These are phyloP conservation scores for Agriopis marginaria DNA, from an alignment of 2,888 invertebrate genomes.

Conservation along the genomic window DNA sequence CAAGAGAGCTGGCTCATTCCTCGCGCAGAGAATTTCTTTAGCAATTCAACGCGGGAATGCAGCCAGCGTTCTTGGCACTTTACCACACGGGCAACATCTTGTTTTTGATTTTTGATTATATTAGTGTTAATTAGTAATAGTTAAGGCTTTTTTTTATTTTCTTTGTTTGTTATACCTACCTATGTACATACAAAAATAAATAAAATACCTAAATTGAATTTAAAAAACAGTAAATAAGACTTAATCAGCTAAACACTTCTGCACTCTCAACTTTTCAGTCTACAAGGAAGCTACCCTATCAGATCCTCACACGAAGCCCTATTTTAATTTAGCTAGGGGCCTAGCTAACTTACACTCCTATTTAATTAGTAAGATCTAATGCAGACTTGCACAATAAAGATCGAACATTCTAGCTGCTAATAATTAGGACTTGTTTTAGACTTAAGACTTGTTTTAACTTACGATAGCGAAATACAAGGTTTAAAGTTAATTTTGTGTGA, in stretches of 20 bases:
- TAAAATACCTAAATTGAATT: too few species aligned
- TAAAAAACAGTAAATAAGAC: background rate
- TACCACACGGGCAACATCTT: too few species aligned
- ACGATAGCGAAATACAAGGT: slow-evolving; percentile 70
- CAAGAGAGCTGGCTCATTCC: too few species aligned
- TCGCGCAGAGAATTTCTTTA: too few species aligned
- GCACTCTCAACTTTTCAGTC: slow-evolving; percentile 19
- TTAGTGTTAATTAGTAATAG: too few species aligned
- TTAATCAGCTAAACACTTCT: slow-evolving; percentile 16
- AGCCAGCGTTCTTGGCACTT: too few species aligned
- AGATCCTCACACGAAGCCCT: slow-evolving; percentile 82
- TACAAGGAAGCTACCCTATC: slow-evolving; percentile 60
- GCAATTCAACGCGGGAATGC: too few species aligned
- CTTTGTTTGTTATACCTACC: too few species aligned
- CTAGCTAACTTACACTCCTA: slow-evolving; percentile 40
- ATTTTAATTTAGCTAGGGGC: slow-evolving; percentile 72
- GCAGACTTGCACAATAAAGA: slow-evolving; percentile 78
- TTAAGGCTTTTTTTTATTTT: too few species aligned
- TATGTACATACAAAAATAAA: too few species aligned
- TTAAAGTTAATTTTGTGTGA: slow-evolving; percentile 74
- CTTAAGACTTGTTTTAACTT: slow-evolving; percentile 72
- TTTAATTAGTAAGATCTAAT: slow-evolving; percentile 83
- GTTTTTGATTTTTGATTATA: too few species aligned
- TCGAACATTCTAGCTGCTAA: slow-evolving; percentile 76
- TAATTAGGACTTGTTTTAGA: slow-evolving; percentile 75